Evolutionary conservation across 2,888 invertebrate species (phyloP), one percentile per base, ranked within the genome.

Genomic region (Idaea biselata): DNA sequence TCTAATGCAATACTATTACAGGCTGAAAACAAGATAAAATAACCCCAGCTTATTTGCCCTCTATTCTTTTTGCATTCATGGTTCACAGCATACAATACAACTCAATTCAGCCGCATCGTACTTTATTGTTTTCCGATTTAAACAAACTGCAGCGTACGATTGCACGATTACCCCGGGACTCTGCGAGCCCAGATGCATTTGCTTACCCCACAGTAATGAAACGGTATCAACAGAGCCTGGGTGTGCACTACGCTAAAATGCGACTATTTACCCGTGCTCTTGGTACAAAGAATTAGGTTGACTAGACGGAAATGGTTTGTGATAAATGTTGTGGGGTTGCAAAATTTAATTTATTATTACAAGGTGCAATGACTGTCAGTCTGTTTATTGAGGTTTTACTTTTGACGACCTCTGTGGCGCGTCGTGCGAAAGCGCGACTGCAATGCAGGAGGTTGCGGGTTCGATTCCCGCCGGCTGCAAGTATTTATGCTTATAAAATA

Each of bases 171-270:
- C 73, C 76, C 66, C 55, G 74, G 69, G 72, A 74, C 58, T 63
- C 18, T 18, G 18, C 56, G 56, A 18, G 56, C 73, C 73, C 73
- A 77, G 77, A 74, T 76, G 76, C 78, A 77, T 81, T 81, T 78
- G 80, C 79, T 80, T 77, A 81, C 78, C 74, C 78, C 69, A 62
- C 73, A 73, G 77, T 76, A 75, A 78, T 78, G 79, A 77, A 82
- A 81, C 74, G 71, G 74, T 73, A 74, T 78, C 73, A 72, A 71
- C 65, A 68, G 60, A 67, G 69, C 67, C 70, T 67, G 68, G 66
- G 68, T 63, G 67, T 73, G 65, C 65, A 60, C 65, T 67, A 70
- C 63, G 62, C 73, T 78, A 74, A 73, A 75, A 76, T 77, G 77
- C 72, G 70, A 73, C 77, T 76, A 76, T 80, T 81, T 78, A 76